A percentile compares a stretch with the other conserved stretches of the same genome.
Conservation (phyloP, 2,113 vertebrate genomes). For the Lophotis ruficrista region DNA sequence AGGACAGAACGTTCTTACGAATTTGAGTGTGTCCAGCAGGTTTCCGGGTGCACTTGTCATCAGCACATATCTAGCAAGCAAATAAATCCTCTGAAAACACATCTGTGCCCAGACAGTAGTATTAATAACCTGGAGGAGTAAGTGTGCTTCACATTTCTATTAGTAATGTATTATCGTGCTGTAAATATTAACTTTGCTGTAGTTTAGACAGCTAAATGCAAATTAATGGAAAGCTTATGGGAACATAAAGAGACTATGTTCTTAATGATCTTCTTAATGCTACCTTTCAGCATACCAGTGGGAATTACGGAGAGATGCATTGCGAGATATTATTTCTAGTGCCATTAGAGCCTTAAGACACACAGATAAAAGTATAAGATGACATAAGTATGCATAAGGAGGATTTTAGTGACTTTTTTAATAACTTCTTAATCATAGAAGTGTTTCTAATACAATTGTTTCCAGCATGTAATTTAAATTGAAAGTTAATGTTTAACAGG, state of each 20-base stretch:
- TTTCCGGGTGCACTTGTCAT: not conserved
- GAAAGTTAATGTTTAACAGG: conserved; percentile 17
- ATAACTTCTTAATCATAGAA: conserved; percentile 44
- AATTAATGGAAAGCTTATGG: conserved; percentile 59
- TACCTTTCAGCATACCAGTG: conserved; percentile 46
- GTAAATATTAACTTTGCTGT: conserved; percentile 70
- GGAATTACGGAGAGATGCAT: conserved; percentile 18
- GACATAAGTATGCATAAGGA: conserved; percentile 9
- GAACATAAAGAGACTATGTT: conserved; percentile 31
- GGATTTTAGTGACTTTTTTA: conserved; percentile 30
- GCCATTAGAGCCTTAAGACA: conserved; percentile 16
- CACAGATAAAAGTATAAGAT: not conserved
- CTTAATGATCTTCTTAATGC: conserved; percentile 64
- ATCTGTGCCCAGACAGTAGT: not conserved
- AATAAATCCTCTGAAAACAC: not conserved
- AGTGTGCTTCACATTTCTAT: conserved; percentile 33
- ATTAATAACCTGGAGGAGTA: conserved; percentile 23
- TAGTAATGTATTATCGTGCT: conserved; percentile 58
- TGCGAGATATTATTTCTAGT: conserved; percentile 24
- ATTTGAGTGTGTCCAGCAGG: not conserved
- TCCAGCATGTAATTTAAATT: conserved; percentile 44
- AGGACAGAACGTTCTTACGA: not conserved
- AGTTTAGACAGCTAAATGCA: conserved; percentile 59
- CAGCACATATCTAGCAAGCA: not conserved
- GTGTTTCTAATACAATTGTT: conserved; percentile 36